These are phyloP conservation scores for Dicyrtoma fusca DNA, from an alignment of 2,888 invertebrate species.

Conservation along the genomic window DNA sequence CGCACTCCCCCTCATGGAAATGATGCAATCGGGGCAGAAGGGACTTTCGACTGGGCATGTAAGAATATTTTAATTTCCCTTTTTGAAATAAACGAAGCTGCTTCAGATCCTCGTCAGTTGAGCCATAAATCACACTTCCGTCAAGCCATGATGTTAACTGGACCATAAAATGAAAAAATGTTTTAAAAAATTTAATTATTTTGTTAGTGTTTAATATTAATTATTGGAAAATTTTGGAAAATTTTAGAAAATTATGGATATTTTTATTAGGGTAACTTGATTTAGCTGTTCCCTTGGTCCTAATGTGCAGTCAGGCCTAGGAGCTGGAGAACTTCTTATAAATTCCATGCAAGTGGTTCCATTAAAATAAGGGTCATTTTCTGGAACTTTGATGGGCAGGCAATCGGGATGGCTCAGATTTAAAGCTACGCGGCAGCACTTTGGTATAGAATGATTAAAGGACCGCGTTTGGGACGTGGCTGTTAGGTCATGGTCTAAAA, in stretches of 20 bases:
- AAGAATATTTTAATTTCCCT: constrained; percentile 69
- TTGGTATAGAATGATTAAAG: constrained; percentile 55
- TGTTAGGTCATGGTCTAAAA: constrained; percentile 85
- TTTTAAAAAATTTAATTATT: neutral
- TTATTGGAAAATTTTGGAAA: neutral
- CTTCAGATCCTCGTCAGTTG: constrained; percentile 72
- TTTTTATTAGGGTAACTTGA: constrained; percentile 61
- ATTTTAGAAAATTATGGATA: neutral
- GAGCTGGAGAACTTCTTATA: constrained; percentile 78
- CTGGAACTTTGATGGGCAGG: constrained; percentile 69
- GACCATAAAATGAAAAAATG: neutral
- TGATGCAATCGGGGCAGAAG: constrained; percentile 63
- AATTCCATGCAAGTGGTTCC: constrained; percentile 72
- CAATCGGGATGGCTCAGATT: constrained; percentile 77
- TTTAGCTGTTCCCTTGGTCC: constrained; percentile 85
- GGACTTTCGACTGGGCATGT: constrained; percentile 66
- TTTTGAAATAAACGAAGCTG: constrained; percentile 75
- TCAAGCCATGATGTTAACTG: constrained; percentile 77
- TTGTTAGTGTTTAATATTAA: neutral
- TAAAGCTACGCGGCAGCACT: constrained; percentile 49
- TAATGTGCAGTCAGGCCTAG: constrained; percentile 75
- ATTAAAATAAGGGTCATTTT: constrained; percentile 53
- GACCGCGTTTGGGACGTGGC: constrained; percentile 57
- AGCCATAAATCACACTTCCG: constrained; percentile 80
- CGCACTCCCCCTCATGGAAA: constrained; percentile 59